Evolutionary conservation across 1,140 invertebrate species (phyloP).

Genomic region (Nomia melanderi): DNA sequence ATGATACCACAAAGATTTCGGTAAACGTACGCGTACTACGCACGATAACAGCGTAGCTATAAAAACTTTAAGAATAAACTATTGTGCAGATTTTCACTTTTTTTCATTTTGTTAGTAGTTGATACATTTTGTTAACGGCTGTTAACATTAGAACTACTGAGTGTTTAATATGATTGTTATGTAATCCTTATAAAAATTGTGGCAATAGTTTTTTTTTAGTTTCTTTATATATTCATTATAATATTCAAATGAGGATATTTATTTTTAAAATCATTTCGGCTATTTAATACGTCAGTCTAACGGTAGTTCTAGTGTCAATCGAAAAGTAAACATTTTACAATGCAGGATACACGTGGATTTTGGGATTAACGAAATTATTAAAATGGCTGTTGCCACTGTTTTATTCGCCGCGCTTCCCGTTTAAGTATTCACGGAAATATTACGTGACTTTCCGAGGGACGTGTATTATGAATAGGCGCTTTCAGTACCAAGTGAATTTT

Average conservation of each 20-base stretch:
- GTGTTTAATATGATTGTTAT: too few relatives aligned
- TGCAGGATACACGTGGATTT: background rate
- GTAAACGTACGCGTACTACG: too few relatives aligned
- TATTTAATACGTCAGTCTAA: too few relatives aligned
- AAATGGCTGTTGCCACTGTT: background rate
- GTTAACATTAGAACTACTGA: too few relatives aligned
- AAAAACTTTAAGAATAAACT: background rate
- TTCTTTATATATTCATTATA: too few relatives aligned
- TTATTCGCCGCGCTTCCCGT: background rate
- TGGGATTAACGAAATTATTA: background rate
- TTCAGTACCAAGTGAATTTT: background rate
- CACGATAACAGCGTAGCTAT: too few relatives aligned
- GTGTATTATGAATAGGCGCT: background rate
- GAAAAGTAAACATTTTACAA: background rate
- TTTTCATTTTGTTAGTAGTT: background rate
- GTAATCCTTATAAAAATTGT: too few relatives aligned
- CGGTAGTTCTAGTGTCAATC: background rate
- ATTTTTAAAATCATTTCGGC: too few relatives aligned
- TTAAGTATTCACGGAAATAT: slow-evolving; percentile 1
- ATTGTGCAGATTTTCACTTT: background rate
- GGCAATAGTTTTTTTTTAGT: too few relatives aligned
- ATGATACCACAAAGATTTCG: too few relatives aligned
- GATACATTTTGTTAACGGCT: too few relatives aligned
- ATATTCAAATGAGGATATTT: too few relatives aligned
- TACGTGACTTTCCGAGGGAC: background rate